These are phyloP conservation scores for Odocoileus hemionus DNA, from an alignment of 2,113 vertebrate genomes.

Conservation along the genomic window DNA sequence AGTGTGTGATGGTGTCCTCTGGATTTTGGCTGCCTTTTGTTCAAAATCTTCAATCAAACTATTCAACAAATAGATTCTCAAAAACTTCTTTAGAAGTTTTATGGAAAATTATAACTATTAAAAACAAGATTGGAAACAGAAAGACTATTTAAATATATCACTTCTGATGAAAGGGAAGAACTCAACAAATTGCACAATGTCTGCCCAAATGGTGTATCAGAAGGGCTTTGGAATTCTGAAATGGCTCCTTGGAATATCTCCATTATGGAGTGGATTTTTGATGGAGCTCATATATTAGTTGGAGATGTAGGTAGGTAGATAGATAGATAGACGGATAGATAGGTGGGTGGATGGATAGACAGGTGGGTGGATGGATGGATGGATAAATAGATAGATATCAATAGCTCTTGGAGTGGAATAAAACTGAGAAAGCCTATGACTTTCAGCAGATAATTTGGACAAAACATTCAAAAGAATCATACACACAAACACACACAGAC, in stretches of 20 bases:
- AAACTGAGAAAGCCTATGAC: background rate
- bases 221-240: background rate
- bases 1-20: background rate
- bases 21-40: background rate
- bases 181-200: rapidly evolving
- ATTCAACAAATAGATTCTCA: background rate
- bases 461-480: background rate
- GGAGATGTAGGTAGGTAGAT: too few species aligned
- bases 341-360: background rate
- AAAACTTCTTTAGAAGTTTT: background rate
- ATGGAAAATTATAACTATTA: background rate
- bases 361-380: background rate
- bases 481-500: background rate
- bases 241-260: background rate
- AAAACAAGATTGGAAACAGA: background rate
- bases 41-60: background rate
- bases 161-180: background rate
- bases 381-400: background rate
- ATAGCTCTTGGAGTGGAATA: background rate
- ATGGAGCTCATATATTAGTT: background rate
- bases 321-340: background rate
- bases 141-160: background rate
- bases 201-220: background rate
- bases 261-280: background rate
- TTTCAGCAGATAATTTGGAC: background rate